Evolutionary conservation across 2,113 vertebrate species (phyloP).

Genomic region (Sigmodon hispidus): DNA sequence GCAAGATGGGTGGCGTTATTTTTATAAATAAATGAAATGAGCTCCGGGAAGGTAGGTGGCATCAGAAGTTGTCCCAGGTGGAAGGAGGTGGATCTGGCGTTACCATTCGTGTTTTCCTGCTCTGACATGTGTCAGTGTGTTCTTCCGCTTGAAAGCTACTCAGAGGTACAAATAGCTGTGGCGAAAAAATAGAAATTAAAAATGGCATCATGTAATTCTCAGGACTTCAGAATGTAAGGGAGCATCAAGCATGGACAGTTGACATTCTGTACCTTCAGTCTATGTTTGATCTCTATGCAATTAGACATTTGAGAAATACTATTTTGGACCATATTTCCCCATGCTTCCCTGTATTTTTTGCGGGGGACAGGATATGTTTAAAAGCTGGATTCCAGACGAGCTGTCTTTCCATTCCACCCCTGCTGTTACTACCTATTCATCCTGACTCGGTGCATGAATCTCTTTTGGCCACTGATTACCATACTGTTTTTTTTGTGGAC

Average conservation of each 20-base stretch:
- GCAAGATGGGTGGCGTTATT: neutral
- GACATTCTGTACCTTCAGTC: neutral
- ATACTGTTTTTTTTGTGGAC: neutral
- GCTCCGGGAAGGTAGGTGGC: neutral
- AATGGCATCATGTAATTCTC: neutral
- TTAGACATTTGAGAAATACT: constrained; percentile 28
- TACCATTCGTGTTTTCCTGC: neutral
- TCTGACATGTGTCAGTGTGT: neutral
- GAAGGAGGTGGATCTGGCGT: neutral
- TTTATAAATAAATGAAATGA: neutral
- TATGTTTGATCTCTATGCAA: neutral
- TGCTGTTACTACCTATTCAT: neutral
- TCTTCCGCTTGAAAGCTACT: neutral
- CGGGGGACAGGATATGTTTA: neutral
- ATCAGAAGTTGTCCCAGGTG: neutral
- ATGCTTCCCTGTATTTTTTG: neutral
- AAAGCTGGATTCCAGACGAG: constrained; percentile 22
- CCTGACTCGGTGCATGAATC: neutral
- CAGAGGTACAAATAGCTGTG: neutral
- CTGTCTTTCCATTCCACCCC: neutral
- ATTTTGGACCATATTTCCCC: neutral
- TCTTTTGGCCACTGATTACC: neutral
- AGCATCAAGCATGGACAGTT: neutral
- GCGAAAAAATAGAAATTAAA: neutral
- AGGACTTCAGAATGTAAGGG: neutral